Evolutionary conservation across 2,113 vertebrate species (phyloP).

Genomic region (Podarcis cretensis): DNA sequence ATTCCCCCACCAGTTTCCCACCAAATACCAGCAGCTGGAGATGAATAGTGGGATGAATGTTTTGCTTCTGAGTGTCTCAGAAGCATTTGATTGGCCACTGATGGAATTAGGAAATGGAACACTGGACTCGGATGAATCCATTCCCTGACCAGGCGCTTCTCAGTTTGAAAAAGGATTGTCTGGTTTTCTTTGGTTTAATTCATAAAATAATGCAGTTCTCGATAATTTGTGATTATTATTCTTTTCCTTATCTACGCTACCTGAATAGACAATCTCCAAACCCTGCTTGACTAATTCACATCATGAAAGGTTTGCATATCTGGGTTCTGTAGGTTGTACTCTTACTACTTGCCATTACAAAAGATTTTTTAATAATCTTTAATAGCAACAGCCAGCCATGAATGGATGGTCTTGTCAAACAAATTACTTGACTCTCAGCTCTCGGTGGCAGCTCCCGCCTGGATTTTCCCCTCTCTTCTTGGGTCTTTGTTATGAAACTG

Average conservation of each 20-base stretch:
- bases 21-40: too few species aligned
- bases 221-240: background rate
- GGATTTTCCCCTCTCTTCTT: conserved; percentile 30
- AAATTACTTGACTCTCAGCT: conserved; percentile 53
- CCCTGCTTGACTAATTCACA: background rate
- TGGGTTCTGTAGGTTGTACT: conserved; percentile 3
- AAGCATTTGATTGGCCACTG: background rate
- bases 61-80: background rate
- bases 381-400: conserved; percentile 26
- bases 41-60: too few species aligned
- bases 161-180: background rate
- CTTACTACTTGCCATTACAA: conserved; percentile 28
- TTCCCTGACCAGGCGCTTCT: background rate
- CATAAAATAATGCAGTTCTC: background rate
- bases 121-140: too few species aligned
- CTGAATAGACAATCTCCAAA: background rate
- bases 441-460: conserved; percentile 17
- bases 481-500: conserved; percentile 37
- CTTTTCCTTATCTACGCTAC: background rate
- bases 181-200: background rate
- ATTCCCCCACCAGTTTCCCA: too few species aligned
- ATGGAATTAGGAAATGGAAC: background rate
- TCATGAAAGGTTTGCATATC: background rate
- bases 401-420: conserved; percentile 44
- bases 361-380: conserved; percentile 53